A percentile compares a stretch with the other conserved stretches of the same genome.
phyloP scores from a whole-genome alignment of 2,888 invertebrate genomes.

The Metalampra italica region DNA sequence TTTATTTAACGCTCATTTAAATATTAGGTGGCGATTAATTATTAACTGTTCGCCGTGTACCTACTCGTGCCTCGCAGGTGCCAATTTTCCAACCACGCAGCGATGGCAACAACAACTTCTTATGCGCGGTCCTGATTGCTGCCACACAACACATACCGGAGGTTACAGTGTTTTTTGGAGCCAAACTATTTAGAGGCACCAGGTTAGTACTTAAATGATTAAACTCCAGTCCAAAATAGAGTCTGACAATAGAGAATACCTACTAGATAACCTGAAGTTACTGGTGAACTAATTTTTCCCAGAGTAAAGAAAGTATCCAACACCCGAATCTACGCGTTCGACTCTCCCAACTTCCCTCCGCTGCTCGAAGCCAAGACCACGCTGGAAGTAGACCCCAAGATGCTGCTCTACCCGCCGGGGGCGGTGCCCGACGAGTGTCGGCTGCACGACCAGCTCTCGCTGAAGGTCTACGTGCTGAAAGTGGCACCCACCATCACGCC shows the following conservation, averaged over 20 bases:
- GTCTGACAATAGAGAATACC: too few relatives aligned
- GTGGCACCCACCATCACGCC: constrained; percentile 95
- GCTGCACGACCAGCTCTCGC: constrained; percentile 85
- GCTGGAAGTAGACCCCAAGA: constrained; percentile 86
- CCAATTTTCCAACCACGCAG: constrained; percentile 96
- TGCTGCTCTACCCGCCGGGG: constrained; percentile 56
- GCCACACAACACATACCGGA: constrained; percentile 94
- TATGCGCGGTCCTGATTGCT: constrained; percentile 92
- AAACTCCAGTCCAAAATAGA: too few relatives aligned
- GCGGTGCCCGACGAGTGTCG: constrained; percentile 79
- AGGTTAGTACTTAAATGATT: constrained; percentile 35
- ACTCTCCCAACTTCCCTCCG: constrained; percentile 91
- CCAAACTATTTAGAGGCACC: constrained; percentile 93
- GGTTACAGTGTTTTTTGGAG: constrained; percentile 95
- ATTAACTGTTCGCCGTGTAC: too few relatives aligned
- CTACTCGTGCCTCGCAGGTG: constrained; percentile 76
- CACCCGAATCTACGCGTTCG: constrained; percentile 88
- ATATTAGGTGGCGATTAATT: too few relatives aligned
- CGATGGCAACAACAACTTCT: constrained; percentile 95
- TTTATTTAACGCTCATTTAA: too few relatives aligned
- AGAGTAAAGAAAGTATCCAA: constrained; percentile 88
- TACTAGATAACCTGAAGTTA: too few relatives aligned
- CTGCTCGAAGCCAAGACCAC: constrained; percentile 80
- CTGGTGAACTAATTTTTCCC: constrained; percentile 8
- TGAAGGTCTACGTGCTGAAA: constrained; percentile 91